Evolutionary conservation across 2,888 invertebrate species (phyloP).

Genomic region (Xiphydria camelus): DNA sequence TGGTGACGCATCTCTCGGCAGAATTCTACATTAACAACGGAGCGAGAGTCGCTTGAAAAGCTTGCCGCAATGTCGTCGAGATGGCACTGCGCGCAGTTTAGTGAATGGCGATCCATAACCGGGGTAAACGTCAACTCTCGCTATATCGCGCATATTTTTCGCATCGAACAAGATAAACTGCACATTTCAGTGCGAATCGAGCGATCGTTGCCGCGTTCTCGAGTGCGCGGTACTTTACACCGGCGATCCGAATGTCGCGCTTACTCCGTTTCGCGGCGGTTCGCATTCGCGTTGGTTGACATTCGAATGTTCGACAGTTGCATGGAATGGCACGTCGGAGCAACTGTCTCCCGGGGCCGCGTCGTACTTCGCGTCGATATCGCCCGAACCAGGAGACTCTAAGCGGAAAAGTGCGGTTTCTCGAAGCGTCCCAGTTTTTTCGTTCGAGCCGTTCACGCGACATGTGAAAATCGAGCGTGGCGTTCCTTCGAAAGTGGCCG

Average conservation of each 20-base stretch:
- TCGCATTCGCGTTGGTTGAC: background rate
- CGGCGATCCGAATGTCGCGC: background rate
- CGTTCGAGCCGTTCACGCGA: too few species aligned
- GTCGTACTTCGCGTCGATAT: background rate
- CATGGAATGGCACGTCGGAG: background rate
- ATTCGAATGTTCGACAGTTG: background rate
- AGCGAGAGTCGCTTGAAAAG: too few species aligned
- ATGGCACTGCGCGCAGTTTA: background rate
- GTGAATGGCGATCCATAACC: constrained; percentile 2
- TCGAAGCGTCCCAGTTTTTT: too few species aligned
- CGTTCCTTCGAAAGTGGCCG: too few species aligned
- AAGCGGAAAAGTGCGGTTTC: background rate
- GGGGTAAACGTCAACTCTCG: background rate
- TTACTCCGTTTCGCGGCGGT: background rate
- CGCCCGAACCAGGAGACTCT: background rate
- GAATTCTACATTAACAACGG: too few species aligned
- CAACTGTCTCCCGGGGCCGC: background rate
- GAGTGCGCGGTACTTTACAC: background rate
- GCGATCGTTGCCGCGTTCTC: background rate
- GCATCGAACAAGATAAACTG: background rate
- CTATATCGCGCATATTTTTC: background rate
- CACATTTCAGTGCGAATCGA: background rate
- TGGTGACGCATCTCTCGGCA: too few species aligned
- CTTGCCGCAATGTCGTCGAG: too few species aligned
- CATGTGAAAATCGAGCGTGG: too few species aligned